Evolutionary conservation across 2,888 invertebrate genomes (phyloP).

Genomic region (Dinocampus coccinellae): DNA sequence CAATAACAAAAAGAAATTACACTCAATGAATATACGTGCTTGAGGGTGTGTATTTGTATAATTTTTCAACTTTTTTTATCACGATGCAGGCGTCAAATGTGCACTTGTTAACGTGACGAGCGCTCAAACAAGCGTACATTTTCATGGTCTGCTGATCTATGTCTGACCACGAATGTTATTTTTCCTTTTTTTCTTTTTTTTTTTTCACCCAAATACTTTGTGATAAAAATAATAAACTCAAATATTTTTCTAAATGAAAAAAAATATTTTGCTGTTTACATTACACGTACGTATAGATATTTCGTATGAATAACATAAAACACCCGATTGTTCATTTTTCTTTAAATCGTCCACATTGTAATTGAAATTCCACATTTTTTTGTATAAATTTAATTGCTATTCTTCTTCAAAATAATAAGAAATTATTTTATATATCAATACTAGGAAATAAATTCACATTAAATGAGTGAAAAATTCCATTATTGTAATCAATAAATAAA

Average conservation of each 20-base stretch:
- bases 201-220: not conserved
- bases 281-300: too few species aligned
- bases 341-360: too few species aligned
- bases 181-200: not conserved
- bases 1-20: slow-evolving; percentile 35
- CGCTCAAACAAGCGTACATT: not conserved
- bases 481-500: too few species aligned
- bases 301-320: too few species aligned
- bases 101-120: not conserved
- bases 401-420: not conserved
- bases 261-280: too few species aligned
- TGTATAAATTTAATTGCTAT: not conserved
- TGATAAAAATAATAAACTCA: not conserved
- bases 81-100: slow-evolving; percentile 3
- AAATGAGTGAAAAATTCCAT: too few species aligned
- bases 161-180: not conserved
- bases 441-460: too few species aligned
- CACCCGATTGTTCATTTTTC: too few species aligned
- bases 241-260: too few species aligned
- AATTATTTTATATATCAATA: too few species aligned
- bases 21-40: slow-evolving; percentile 53
- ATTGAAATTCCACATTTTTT: not conserved
- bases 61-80: slow-evolving; percentile 16
- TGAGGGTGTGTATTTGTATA: slow-evolving; percentile 52
- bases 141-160: not conserved